Conservation (phyloP, 2,113 vertebrate species). For the Neodontobutis hainanensis region DNA sequence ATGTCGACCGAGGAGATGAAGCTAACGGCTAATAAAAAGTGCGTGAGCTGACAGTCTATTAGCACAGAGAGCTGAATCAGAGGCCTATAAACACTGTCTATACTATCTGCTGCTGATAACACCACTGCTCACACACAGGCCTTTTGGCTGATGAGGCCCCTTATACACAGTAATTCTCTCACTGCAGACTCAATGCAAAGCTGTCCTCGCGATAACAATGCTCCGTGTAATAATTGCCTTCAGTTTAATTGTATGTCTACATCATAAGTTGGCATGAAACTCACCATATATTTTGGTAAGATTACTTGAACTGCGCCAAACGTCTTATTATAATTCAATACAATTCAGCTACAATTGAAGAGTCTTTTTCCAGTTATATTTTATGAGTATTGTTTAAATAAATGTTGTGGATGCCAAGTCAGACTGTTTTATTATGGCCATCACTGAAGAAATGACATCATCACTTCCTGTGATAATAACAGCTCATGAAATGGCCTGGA, state of each 20-base stretch:
- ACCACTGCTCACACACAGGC: slow-evolving; percentile 37
- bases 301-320: neutral
- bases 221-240: slow-evolving; percentile 21
- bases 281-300: neutral
- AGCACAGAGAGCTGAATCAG: slow-evolving; percentile 65
- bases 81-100: slow-evolving; percentile 52
- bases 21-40: slow-evolving; percentile 58
- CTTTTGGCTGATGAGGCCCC: slow-evolving; percentile 60
- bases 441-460: neutral
- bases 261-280: neutral
- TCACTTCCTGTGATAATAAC: slow-evolving; percentile 1
- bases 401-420: slow-evolving; percentile 3
- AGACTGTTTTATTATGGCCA: neutral
- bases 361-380: neutral
- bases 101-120: slow-evolving; percentile 63
- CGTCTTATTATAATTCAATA: neutral
- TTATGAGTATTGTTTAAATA: neutral
- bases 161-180: slow-evolving; percentile 38
- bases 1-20: slow-evolving; percentile 19
- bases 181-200: slow-evolving; percentile 34
- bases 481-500: neutral
- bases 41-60: slow-evolving; percentile 53
- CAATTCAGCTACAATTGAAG: neutral
- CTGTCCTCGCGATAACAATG: slow-evolving; percentile 49
- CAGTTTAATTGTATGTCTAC: slow-evolving; percentile 13